These are phyloP conservation scores for Colletes collaris DNA, from an alignment of 2,888 invertebrate genomes.

Conservation along the genomic window DNA sequence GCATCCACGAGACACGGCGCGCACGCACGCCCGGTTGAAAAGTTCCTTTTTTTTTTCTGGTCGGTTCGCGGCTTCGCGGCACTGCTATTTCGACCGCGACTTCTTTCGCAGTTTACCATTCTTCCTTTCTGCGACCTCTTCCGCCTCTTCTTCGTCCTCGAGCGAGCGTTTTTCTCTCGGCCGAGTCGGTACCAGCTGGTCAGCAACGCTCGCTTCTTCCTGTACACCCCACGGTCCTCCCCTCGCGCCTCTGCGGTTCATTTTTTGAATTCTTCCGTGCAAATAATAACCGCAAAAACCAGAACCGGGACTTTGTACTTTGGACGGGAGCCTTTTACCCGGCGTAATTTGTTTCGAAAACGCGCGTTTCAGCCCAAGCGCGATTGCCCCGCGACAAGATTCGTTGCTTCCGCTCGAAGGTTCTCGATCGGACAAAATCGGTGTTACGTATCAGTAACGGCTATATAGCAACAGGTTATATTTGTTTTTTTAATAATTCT, in stretches of 20 bases:
- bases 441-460: too few species aligned
- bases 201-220: constrained; percentile 18
- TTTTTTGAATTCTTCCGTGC: constrained; percentile 58
- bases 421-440: too few species aligned
- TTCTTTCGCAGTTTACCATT: constrained; percentile 58
- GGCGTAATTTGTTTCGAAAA: constrained; percentile 48
- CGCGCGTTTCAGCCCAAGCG: constrained; percentile 22
- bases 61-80: constrained; percentile 23
- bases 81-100: constrained; percentile 38
- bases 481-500: too few species aligned
- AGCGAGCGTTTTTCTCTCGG: constrained; percentile 43
- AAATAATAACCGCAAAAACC: constrained; percentile 58
- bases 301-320: constrained; percentile 42
- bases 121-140: constrained; percentile 56
- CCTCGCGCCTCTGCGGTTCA: constrained; percentile 51
- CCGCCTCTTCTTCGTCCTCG: constrained; percentile 56
- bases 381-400: neutral
- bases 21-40: neutral
- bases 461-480: too few species aligned
- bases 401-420: too few species aligned
- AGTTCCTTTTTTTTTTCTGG: constrained; percentile 28
- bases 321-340: constrained; percentile 20
- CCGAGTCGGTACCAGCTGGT: constrained; percentile 28
- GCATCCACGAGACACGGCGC: constrained; percentile 5
- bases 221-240: neutral